phyloP scores from a whole-genome alignment of 2,797 vertebrate genomes.

The Coranthus polyacanthus region DNA sequence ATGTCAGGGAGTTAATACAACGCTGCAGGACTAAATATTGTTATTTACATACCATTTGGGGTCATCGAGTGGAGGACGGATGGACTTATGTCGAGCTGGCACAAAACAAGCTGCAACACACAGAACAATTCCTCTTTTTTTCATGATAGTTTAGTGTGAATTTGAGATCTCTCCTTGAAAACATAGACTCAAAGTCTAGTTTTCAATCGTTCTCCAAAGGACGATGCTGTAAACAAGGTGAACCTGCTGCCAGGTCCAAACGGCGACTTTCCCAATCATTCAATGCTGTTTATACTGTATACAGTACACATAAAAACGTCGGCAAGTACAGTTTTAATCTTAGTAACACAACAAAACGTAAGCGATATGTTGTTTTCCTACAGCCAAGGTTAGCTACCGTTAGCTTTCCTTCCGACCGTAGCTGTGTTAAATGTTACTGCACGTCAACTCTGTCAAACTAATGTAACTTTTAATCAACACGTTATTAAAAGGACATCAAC shows the following conservation, averaged over 20 bases:
- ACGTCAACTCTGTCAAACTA: background rate
- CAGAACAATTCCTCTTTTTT: background rate
- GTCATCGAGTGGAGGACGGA: slow-evolving; percentile 40
- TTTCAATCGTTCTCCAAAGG: too few relatives aligned
- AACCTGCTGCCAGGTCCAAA: too few relatives aligned
- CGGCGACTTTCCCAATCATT: too few relatives aligned
- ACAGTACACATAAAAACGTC: too few relatives aligned
- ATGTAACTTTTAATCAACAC: rapidly evolving
- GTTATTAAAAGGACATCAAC: rapidly evolving
- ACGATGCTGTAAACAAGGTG: too few relatives aligned
- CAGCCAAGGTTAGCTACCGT: slow-evolving; percentile 63
- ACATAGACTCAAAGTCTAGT: too few relatives aligned
- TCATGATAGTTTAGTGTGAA: too few relatives aligned
- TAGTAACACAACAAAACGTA: background rate
- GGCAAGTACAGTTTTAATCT: rapidly evolving
- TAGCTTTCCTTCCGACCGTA: slow-evolving; percentile 14
- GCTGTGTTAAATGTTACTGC: background rate
- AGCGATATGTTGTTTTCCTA: background rate
- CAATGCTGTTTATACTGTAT: too few relatives aligned
- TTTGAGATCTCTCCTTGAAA: too few relatives aligned
- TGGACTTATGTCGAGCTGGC: slow-evolving; percentile 57
- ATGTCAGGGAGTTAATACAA: too few relatives aligned
- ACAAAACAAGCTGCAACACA: slow-evolving; percentile 63
- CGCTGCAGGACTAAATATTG: too few relatives aligned
- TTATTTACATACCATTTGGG: slow-evolving; percentile 60